Evolutionary conservation across 1,140 invertebrate genomes (phyloP), one percentile per base, ranked within the genome.

Genomic region (Condylostylus longicornis): DNA sequence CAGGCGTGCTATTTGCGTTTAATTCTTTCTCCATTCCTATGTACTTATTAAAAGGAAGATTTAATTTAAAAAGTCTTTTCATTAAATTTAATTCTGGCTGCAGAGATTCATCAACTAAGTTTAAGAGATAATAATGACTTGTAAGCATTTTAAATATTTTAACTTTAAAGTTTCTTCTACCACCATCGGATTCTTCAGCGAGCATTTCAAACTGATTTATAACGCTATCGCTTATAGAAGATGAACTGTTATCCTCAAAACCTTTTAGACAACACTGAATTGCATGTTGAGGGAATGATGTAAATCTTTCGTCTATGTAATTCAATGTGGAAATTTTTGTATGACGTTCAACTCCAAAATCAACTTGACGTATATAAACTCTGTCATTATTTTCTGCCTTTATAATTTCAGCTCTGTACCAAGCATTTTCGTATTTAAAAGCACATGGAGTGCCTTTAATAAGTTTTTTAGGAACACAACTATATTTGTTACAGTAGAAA

Each of bases 261-360:
- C 55, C 58, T 28, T 54, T 54, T 0, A 61, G 37, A 20, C 58
- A 61, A 29, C 86, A 89, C 49, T 73, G 72, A 43, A 87, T 68
- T 0, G 81, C 83, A 59, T 85, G 82, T 1, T 75, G 70, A 19
- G 71, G 70, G 29, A 82, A 56, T 17, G 58, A 63, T 8, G 84
- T 54, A 37, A 82, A 65, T 38, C 78, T 69, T 7, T 70, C 64
- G 18, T 68, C 67, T 10, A 83, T 79, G 5, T 58, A 59, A 41
- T 74, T 71, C 10, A 86, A n/a, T n/a, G n/a, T n/a, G 54, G 18
- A 69, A 53, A 13, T 62, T 57, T 0, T 65, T 47, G 9, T 67
- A 50, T 9, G 81, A 67, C 30, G 77, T 49, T 80, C 75, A 51
- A 84, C 84, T 0, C 82, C 83, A 66, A 79, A 84, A 59, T 88